phyloP scores from a whole-genome alignment of 2,888 invertebrate species.

The Microctonus hyperodae region DNA sequence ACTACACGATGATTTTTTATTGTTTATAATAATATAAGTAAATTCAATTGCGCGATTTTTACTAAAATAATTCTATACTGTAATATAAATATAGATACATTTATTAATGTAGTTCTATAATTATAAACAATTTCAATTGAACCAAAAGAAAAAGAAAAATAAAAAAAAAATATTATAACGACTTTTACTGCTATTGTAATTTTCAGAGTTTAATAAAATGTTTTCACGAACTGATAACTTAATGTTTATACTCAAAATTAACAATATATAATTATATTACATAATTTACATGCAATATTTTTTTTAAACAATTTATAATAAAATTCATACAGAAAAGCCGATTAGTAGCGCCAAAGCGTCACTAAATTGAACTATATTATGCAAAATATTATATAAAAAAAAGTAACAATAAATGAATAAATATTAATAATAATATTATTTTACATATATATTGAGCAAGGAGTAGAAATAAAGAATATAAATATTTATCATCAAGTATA shows the following conservation, averaged over 20 bases:
- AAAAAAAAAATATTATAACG: constrained; percentile 38
- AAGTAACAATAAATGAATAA: too few species aligned
- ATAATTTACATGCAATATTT: too few species aligned
- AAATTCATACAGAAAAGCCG: neutral
- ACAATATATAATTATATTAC: neutral
- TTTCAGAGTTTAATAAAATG: constrained; percentile 61
- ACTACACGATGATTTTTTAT: constrained; percentile 14
- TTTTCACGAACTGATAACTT: constrained; percentile 53
- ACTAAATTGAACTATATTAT: too few species aligned
- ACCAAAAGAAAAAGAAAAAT: constrained; percentile 32
- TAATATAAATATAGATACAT: constrained; percentile 31
- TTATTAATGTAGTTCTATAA: constrained; percentile 47
- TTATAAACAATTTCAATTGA: constrained; percentile 47
- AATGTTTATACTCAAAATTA: too few species aligned
- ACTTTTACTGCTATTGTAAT: constrained; percentile 59
- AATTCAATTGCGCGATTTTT: constrained; percentile 30
- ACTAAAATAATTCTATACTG: constrained; percentile 25
- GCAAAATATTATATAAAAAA: too few species aligned
- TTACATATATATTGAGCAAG: too few species aligned
- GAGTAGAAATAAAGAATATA: too few species aligned
- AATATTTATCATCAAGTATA: too few species aligned
- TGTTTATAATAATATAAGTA: constrained; percentile 20
- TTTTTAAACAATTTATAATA: too few species aligned
- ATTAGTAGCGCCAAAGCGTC: constrained; percentile 1
- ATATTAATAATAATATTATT: too few species aligned